phyloP scores from a whole-genome alignment of 2,113 vertebrate species.

The Heterocephalus glaber region DNA sequence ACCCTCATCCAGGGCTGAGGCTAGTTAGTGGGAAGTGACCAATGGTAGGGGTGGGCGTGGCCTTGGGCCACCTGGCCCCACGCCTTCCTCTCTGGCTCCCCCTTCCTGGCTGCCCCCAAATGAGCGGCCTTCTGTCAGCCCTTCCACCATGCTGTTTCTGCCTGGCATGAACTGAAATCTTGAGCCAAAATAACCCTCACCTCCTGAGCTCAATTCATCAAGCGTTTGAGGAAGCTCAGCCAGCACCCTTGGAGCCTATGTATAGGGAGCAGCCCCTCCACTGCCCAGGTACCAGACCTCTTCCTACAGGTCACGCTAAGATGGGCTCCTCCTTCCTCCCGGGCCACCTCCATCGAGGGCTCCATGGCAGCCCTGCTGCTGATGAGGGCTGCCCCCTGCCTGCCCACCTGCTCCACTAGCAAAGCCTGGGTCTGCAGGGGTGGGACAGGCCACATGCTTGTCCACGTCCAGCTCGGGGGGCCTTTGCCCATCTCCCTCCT shows the following conservation, averaged over 20 bases:
- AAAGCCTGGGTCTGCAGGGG: neutral
- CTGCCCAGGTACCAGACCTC: neutral
- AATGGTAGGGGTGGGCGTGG: too few relatives aligned
- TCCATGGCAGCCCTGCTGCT: rapidly evolving
- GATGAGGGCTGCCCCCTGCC: neutral
- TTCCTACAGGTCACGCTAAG: too few relatives aligned
- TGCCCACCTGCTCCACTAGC: too few relatives aligned
- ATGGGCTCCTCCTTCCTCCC: too few relatives aligned
- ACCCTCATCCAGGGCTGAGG: too few relatives aligned
- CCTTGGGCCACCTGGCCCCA: neutral
- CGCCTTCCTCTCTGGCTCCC: neutral
- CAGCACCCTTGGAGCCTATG: too few relatives aligned
- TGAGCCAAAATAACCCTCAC: neutral
- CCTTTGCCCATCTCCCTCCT: neutral
- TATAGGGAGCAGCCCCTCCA: too few relatives aligned
- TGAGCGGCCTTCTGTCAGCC: neutral
- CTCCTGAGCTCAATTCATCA: too few relatives aligned
- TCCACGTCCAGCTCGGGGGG: too few relatives aligned
- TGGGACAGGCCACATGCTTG: neutral
- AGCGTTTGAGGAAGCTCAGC: too few relatives aligned
- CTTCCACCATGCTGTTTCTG: neutral
- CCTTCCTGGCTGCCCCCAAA: neutral
- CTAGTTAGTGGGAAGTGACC: too few relatives aligned
- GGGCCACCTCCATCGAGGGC: neutral
- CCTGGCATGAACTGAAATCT: neutral